These are phyloP conservation scores for Atrichornis clamosus DNA, from an alignment of 2,113 vertebrate genomes.

Conservation along the genomic window DNA sequence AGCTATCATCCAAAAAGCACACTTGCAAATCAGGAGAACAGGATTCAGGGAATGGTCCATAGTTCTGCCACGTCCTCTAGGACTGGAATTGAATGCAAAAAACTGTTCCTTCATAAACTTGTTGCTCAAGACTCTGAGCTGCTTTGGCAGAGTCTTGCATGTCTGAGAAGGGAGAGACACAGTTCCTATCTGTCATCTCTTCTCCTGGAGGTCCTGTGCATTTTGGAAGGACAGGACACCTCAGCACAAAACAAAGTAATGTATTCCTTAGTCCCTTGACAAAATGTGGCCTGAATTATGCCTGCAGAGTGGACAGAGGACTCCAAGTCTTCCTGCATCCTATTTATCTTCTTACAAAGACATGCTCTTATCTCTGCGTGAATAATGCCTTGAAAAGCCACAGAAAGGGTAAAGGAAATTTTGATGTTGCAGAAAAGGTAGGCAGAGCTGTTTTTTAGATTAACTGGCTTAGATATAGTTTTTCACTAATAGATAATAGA, in stretches of 20 bases:
- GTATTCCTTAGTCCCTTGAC: not conserved
- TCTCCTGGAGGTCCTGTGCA: not conserved
- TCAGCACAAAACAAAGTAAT: not conserved
- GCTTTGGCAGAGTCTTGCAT: not conserved
- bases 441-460: not conserved
- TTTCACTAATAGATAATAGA: not conserved
- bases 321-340: not conserved
- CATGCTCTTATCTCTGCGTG: not conserved
- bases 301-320: not conserved
- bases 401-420: not conserved
- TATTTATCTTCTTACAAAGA: not conserved
- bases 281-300: not conserved
- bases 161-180: not conserved
- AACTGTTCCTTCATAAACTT: not conserved
- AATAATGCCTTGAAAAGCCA: not conserved
- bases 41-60: not conserved
- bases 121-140: not conserved
- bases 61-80: not conserved
- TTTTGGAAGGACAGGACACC: not conserved
- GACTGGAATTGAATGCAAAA: not conserved
- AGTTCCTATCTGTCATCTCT: not conserved
- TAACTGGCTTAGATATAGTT: not conserved
- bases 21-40: not conserved
- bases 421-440: not conserved
- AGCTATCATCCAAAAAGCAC: not conserved